These are phyloP conservation scores for Lottia scabra DNA, from an alignment of 2,888 invertebrate genomes.

Conservation along the genomic window DNA sequence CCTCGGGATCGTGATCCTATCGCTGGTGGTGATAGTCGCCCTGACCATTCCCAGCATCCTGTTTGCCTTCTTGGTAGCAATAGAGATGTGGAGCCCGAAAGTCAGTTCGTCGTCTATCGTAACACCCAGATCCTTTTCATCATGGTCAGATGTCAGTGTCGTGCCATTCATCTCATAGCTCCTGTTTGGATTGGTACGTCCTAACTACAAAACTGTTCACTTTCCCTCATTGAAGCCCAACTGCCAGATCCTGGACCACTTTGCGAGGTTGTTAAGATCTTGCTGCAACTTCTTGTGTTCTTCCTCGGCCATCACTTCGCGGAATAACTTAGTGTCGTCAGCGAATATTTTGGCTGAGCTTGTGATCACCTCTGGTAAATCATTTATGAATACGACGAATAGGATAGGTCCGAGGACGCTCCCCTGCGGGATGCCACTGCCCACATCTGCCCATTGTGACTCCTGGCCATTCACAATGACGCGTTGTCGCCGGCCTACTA, in stretches of 20 bases:
- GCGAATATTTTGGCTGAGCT: constrained; percentile 8
- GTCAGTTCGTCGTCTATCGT: neutral
- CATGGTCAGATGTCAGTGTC: neutral
- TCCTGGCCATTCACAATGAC: neutral
- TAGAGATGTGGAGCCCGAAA: neutral
- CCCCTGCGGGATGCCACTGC: constrained; percentile 7
- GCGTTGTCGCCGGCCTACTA: neutral
- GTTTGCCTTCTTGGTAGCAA: too few relatives aligned
- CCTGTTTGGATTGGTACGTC: neutral
- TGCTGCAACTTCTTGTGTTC: neutral
- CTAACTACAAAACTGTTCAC: neutral
- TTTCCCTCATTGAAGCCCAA: neutral
- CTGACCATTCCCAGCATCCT: too few relatives aligned
- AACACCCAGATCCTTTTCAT: neutral
- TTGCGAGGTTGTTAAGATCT: neutral
- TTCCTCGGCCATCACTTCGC: too few relatives aligned
- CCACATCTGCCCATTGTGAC: neutral
- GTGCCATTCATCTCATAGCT: too few relatives aligned
- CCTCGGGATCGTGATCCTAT: too few relatives aligned
- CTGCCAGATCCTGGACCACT: neutral
- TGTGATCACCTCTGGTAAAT: constrained; percentile 20
- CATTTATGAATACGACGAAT: constrained; percentile 28
- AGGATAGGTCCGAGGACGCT: constrained; percentile 25
- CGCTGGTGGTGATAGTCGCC: too few relatives aligned
- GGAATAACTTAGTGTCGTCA: constrained; percentile 10